These are phyloP conservation scores for Thermophis baileyi DNA, from an alignment of 2,113 vertebrate species.

Conservation along the genomic window DNA sequence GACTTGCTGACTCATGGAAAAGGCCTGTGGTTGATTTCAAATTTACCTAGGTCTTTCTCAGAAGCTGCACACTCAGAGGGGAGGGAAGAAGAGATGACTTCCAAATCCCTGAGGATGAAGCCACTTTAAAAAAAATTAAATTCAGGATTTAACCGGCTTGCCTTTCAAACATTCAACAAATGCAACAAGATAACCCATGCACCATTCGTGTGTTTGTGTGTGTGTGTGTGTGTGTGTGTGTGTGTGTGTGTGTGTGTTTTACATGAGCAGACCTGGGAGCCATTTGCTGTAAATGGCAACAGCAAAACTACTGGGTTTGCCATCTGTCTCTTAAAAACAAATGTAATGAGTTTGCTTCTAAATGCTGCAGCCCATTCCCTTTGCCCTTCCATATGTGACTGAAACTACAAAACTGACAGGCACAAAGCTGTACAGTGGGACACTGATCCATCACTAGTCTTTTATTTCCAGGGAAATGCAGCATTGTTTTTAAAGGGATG, in stretches of 20 bases:
- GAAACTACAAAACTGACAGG: not conserved
- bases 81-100: not conserved
- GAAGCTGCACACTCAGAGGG: not conserved
- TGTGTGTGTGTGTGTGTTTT: not conserved
- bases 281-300: slow-evolving; percentile 2
- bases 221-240: too few relatives aligned
- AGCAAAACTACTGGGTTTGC: not conserved
- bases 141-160: not conserved
- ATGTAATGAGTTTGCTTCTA: not conserved
- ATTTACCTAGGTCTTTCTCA: not conserved
- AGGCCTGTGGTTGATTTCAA: not conserved
- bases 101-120: not conserved
- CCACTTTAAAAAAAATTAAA: not conserved
- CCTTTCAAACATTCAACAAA: not conserved
- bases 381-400: not conserved
- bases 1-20: slow-evolving; percentile 36
- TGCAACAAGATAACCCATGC: not conserved
- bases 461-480: not conserved
- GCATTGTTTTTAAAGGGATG: not conserved
- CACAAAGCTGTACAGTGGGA: not conserved
- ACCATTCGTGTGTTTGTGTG: not conserved
- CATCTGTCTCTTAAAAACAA: not conserved
- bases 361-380: not conserved
- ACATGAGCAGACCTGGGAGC: not conserved
- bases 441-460: not conserved